Evolutionary conservation across 2,888 invertebrate genomes (phyloP).

Genomic region (Nemurella pictetii): DNA sequence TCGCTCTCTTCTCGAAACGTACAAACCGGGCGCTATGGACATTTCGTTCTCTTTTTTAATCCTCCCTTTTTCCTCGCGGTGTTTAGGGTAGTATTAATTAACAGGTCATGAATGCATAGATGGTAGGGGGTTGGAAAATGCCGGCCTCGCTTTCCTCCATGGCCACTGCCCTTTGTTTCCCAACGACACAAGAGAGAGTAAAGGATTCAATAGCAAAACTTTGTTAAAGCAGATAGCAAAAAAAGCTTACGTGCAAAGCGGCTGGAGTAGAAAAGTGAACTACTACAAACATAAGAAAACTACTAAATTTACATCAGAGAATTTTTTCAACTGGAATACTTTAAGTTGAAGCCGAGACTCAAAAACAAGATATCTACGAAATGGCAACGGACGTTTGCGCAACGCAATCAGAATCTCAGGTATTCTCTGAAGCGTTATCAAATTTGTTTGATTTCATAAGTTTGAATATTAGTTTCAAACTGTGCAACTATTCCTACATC

Average conservation of each 20-base stretch:
- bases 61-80: background rate
- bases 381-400: too few species aligned
- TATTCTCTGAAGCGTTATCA: background rate
- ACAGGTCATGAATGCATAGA: background rate
- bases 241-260: background rate
- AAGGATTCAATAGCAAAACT: background rate
- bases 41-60: background rate
- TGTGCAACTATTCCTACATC: background rate
- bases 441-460: background rate
- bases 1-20: background rate
- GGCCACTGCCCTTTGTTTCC: background rate
- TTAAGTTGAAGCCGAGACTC: too few species aligned
- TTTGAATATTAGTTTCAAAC: background rate
- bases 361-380: too few species aligned
- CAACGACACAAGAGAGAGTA: background rate
- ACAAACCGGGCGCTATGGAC: too few species aligned
- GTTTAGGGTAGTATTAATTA: background rate
- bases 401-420: background rate
- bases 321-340: too few species aligned
- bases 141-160: background rate
- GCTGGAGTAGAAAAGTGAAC: too few species aligned
- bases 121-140: background rate
- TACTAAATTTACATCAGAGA: too few species aligned
- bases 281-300: too few species aligned
- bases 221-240: background rate